Percentiles rank a stretch among this genome's conserved stretches.
Conservation (phyloP, 2,797 vertebrate genomes). For the Eospalax fontanierii region DNA sequence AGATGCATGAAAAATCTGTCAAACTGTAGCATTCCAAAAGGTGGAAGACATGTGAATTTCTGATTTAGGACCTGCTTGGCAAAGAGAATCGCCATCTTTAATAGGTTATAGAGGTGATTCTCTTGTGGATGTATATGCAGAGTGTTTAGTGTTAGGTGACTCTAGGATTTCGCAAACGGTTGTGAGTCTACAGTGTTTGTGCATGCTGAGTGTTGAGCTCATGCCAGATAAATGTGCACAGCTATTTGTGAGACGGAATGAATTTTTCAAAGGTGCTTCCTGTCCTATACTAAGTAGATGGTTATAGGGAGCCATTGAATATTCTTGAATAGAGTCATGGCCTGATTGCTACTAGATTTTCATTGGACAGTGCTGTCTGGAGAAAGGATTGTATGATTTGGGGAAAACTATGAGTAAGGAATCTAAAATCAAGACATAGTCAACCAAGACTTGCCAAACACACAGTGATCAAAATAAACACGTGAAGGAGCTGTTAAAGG, state of each 20-base stretch:
- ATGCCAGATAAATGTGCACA: background rate
- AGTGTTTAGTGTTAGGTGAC: constrained; percentile 10
- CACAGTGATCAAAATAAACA: background rate
- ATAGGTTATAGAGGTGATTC: background rate
- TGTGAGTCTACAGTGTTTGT: background rate
- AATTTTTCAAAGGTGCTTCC: background rate
- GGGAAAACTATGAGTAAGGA: background rate
- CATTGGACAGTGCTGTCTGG: background rate
- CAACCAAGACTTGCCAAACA: no score
- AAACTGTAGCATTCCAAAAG: background rate
- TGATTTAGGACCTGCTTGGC: no score
- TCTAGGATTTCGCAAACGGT: background rate
- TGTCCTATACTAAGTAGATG: background rate
- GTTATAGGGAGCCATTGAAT: background rate
- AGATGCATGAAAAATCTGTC: background rate
- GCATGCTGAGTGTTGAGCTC: background rate
- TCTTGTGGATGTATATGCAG: background rate
- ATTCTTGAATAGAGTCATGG: background rate
- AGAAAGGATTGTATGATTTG: background rate
- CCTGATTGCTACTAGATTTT: background rate
- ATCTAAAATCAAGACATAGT: background rate
- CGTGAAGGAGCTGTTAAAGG: background rate
- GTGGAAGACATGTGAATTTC: background rate
- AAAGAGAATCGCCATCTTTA: background rate
- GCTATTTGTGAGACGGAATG: background rate